Evolutionary conservation across 2,888 invertebrate species (phyloP).

Genomic region (Trichogramma evanescens): DNA sequence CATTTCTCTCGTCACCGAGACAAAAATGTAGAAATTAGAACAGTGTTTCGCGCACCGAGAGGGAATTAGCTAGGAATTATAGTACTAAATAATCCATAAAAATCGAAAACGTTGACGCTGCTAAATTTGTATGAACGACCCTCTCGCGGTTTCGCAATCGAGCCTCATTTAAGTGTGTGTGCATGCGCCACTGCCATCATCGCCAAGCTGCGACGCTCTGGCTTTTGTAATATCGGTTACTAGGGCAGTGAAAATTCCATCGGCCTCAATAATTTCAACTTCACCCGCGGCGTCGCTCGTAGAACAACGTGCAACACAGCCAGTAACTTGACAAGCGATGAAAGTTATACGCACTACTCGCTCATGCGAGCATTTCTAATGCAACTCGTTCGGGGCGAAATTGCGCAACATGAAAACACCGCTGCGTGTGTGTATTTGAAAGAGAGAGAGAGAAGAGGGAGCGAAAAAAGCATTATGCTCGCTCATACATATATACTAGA

Average conservation of each 20-base stretch:
- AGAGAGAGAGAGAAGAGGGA: neutral
- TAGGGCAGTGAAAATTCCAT: slow-evolving; percentile 21
- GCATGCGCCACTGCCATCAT: no score
- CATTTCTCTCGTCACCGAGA: no score
- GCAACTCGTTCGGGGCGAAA: neutral
- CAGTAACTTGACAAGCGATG: no score
- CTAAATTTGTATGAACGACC: no score
- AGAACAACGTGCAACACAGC: no score
- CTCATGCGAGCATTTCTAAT: neutral
- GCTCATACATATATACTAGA: neutral
- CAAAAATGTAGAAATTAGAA: no score
- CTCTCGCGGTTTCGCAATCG: no score
- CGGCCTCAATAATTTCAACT: slow-evolving; percentile 20
- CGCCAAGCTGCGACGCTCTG: neutral
- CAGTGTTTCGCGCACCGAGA: no score
- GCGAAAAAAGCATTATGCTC: neutral
- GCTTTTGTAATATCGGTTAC: slow-evolving; percentile 13
- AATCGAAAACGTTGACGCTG: no score
- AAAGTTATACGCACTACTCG: neutral
- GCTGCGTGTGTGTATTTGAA: neutral
- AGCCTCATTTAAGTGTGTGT: no score
- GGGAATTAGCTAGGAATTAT: no score
- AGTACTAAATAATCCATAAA: no score
- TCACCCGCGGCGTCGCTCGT: neutral
- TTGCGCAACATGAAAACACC: slow-evolving; percentile 6